Conservation (phyloP, 2,113 vertebrate genomes). For the Clarias macrocephalus region DNA sequence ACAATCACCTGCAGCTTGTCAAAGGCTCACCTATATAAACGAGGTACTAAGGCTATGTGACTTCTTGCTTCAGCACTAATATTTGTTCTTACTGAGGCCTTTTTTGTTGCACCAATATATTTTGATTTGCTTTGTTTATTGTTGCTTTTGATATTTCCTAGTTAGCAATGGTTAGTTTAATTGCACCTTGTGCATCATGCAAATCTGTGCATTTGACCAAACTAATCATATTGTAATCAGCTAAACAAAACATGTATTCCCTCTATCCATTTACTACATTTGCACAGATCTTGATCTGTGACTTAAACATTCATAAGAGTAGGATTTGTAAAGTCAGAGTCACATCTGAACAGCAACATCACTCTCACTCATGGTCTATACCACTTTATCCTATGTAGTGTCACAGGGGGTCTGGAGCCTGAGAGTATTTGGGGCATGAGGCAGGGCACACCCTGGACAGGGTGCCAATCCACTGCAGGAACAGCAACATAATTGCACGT, state of each 20-base stretch:
- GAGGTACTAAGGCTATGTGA: not conserved
- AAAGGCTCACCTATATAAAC: not conserved
- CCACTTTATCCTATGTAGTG: too few relatives aligned
- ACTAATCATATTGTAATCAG: not conserved
- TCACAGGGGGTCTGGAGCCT: too few relatives aligned
- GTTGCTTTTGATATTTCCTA: not conserved
- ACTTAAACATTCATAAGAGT: not conserved
- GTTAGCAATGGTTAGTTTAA: not conserved
- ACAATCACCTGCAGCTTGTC: not conserved
- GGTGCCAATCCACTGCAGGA: not conserved
- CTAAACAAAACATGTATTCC: not conserved
- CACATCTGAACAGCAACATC: conserved; percentile 32
- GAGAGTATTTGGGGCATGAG: too few relatives aligned
- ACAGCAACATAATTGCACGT: conserved; percentile 45
- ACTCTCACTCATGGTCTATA: too few relatives aligned
- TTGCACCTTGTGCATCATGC: not conserved
- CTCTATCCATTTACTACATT: not conserved
- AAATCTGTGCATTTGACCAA: not conserved
- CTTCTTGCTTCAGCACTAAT: not conserved
- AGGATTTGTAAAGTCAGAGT: conserved; percentile 36
- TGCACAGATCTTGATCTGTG: not conserved
- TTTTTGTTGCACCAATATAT: not conserved
- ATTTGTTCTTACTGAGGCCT: not conserved
- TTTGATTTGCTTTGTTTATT: not conserved
- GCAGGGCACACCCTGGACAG: too few relatives aligned